phyloP scores from a whole-genome alignment of 2,113 vertebrate species.

The Alligator mississippiensis region DNA sequence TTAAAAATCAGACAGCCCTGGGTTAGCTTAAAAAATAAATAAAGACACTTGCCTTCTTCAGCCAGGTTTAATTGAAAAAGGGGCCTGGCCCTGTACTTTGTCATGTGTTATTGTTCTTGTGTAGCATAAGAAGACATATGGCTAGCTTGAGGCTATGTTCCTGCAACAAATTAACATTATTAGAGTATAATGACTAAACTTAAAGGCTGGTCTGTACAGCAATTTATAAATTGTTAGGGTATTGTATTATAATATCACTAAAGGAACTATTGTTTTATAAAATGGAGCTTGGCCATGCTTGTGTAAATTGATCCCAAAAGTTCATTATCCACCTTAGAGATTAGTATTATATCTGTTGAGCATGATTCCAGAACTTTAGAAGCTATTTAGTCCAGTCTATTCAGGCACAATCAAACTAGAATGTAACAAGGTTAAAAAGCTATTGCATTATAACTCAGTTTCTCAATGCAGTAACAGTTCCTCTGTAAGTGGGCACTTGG shows the following conservation, averaged over 20 bases:
- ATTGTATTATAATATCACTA: background rate
- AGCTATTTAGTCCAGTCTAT: background rate
- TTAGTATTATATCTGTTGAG: background rate
- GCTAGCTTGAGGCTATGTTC: background rate
- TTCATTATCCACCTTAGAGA: background rate
- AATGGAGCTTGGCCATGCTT: background rate
- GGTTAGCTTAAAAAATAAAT: background rate
- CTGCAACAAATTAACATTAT: background rate
- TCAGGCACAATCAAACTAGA: background rate
- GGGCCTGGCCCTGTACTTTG: background rate
- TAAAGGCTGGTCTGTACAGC: background rate
- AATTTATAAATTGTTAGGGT: rapidly evolving
- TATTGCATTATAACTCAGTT: background rate
- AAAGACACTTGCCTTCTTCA: background rate
- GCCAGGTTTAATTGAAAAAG: rapidly evolving
- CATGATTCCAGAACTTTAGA: rapidly evolving
- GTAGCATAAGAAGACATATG: background rate
- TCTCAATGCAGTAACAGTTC: background rate
- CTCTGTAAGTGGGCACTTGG: background rate
- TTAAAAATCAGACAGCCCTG: background rate
- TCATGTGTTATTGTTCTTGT: background rate
- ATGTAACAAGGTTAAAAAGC: background rate
- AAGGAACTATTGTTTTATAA: background rate
- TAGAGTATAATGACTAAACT: background rate
- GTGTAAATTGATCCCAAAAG: background rate